Evolutionary conservation across 2,797 vertebrate species (phyloP), one percentile per base, ranked within the genome.

Genomic region (Pipistrellus nathusii): DNA sequence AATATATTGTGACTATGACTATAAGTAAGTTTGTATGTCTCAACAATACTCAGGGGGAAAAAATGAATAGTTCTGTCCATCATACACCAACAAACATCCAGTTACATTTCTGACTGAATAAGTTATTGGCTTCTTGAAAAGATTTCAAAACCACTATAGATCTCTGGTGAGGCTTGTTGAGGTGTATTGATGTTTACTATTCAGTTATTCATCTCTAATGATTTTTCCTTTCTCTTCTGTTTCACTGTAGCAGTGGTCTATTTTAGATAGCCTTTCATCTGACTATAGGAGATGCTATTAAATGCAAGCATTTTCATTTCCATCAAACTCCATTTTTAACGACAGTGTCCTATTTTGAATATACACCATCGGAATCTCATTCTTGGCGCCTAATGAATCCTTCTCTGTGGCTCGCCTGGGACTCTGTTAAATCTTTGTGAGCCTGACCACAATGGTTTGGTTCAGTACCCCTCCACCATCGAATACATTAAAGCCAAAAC

Each of bases 401-500:
- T 78, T 98, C 97, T 97, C 96, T 98, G 48, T 93, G 59, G 78
- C 82, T 86, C 78, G 76, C 59, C 97, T 94, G 86, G 94, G 78
- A 97, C 85, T 85, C 94, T 96, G 96, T 97, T 94, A 97, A 96
- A 85, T 95, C 93, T 83, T 94, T 96, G 88, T 87, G 75, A 89
- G 23, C 18, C 21, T 91, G 89, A 96, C 96, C 95, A 97, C 96
- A 97, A 95, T 88, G 72, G 91, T 95, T 97, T 94, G 68, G 94
- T 97, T 98, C 86, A 95, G 73, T 89, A 85, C 93, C 96, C 88
- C 90, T 96, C 91, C 76, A 94, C 95, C 94, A 94, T 87, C 12
- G 86, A 98, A 97, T 96, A 92, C 85, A 97, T 98, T 97, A 96
- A 90, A 97, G 96, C 95, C 83, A 95, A 98, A 97, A 97, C 94